phyloP scores from a whole-genome alignment of 2,888 invertebrate species.

The Oligia latruncula region DNA sequence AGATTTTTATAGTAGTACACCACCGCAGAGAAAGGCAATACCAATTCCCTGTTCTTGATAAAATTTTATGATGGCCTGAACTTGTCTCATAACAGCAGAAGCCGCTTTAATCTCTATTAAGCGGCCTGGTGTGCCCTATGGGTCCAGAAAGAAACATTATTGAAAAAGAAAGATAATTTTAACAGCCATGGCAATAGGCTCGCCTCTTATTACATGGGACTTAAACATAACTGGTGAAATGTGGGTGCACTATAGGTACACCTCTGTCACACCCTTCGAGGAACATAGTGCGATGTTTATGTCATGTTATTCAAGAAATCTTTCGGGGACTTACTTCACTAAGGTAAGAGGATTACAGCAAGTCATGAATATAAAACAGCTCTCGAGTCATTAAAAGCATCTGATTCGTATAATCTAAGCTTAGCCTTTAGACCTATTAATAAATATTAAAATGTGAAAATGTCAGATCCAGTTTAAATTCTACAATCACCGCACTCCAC shows the following conservation, averaged over 20 bases:
- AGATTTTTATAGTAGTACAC: no score
- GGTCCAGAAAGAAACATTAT: no score
- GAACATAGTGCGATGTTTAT: no score
- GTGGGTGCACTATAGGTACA: not conserved
- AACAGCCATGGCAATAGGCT: no score
- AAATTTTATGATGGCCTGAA: no score
- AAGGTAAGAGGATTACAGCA: no score
- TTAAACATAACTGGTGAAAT: not conserved
- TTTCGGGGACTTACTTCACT: not conserved
- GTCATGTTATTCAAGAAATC: not conserved
- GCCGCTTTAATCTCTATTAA: no score
- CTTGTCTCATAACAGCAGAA: no score
- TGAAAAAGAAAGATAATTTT: no score
- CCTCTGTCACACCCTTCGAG: not conserved
- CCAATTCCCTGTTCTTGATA: no score
- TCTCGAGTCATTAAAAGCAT: slow-evolving; percentile 13
- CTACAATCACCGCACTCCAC: not conserved
- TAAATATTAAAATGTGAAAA: not conserved
- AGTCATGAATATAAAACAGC: not conserved
- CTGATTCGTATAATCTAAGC: not conserved
- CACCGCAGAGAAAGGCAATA: no score
- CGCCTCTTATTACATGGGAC: not conserved
- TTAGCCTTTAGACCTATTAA: not conserved
- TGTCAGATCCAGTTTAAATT: not conserved
- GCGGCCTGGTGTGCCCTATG: no score